These are phyloP conservation scores for Argyresthia goedartella DNA, from an alignment of 2,888 invertebrate genomes.

Conservation along the genomic window DNA sequence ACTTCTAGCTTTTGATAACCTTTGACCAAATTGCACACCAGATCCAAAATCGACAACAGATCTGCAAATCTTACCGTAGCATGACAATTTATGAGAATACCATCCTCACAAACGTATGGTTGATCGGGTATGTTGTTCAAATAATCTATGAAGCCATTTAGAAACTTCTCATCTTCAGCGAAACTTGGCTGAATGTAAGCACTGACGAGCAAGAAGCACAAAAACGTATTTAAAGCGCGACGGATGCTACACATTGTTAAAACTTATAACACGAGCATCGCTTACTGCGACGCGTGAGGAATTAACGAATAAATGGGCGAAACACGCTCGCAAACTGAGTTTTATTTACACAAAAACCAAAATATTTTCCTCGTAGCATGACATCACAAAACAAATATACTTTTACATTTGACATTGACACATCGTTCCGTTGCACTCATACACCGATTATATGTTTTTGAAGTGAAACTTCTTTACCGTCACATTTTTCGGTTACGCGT, in stretches of 20 bases:
- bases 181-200: neutral
- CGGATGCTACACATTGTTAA: constrained; percentile 31
- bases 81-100: constrained; percentile 46
- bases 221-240: constrained; percentile 19
- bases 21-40: constrained; percentile 3
- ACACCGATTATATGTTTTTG: no score
- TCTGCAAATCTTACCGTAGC: constrained; percentile 44
- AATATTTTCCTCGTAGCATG: neutral
- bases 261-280: constrained; percentile 29
- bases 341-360: neutral
- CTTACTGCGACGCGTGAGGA: constrained; percentile 14
- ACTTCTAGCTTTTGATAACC: constrained; percentile 8
- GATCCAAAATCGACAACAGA: constrained; percentile 1
- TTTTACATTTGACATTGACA: neutral
- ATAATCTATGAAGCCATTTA: constrained; percentile 49
- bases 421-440: neutral
- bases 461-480: no score
- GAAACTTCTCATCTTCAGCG: constrained; percentile 15
- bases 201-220: constrained; percentile 21
- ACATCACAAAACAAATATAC: neutral
- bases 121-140: constrained; percentile 59
- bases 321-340: neutral
- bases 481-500: no score
- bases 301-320: constrained; percentile 8
- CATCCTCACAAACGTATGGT: constrained; percentile 52